Percentiles rank a stretch among this genome's conserved stretches.
phyloP scores from a whole-genome alignment of 2,888 invertebrate species.

The Pristionchus fissidentatus region DNA sequence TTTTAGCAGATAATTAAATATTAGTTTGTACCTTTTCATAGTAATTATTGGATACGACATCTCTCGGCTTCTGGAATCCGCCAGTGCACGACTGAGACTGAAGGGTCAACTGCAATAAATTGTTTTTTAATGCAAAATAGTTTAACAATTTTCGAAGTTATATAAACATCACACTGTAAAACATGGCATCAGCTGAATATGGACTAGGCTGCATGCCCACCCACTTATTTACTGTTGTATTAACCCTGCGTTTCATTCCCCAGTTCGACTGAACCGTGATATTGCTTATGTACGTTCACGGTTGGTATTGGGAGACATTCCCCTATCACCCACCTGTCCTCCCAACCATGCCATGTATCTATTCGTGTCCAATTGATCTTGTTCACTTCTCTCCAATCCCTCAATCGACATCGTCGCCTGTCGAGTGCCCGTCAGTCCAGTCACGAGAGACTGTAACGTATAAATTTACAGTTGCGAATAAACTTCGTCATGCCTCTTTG shows the following conservation, averaged over 20 bases:
- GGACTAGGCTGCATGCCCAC: no score
- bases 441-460: slow-evolving; percentile 51
- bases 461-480: background rate
- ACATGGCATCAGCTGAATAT: no score
- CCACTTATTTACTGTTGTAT: no score
- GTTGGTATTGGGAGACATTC: no score
- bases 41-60: slow-evolving; percentile 65
- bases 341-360: slow-evolving; percentile 71
- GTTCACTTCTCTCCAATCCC: slow-evolving; percentile 61
- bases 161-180: no score
- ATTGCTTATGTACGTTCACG: no score
- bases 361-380: slow-evolving; percentile 68
- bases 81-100: slow-evolving; percentile 70
- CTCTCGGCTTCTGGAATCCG: slow-evolving; percentile 68
- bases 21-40: slow-evolving; percentile 62
- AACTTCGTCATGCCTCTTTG: background rate
- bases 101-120: slow-evolving; percentile 58
- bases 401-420: slow-evolving; percentile 66
- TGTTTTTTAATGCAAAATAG: background rate
- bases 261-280: no score
- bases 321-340: slow-evolving; percentile 69
- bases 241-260: no score
- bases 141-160: no score
- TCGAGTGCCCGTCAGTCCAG: slow-evolving; percentile 52
- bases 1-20: background rate